Percentiles rank a stretch among this genome's conserved stretches.
Evolutionary conservation across 2,113 vertebrate genomes (phyloP).

Genomic region (Hydropotes inermis): DNA sequence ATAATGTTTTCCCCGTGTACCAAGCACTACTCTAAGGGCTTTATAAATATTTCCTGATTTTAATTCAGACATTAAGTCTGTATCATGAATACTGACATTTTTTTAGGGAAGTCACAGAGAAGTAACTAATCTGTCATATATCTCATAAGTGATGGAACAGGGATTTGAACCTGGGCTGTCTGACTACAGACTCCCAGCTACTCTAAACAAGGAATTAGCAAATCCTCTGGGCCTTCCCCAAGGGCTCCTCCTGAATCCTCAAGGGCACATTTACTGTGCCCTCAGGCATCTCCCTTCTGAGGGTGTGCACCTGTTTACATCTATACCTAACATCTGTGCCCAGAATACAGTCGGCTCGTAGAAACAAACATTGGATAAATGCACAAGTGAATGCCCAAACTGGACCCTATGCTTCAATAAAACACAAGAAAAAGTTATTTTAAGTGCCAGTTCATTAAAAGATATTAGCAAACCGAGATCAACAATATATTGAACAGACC

Average conservation of each 20-base stretch:
- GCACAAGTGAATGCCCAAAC: neutral
- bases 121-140: neutral
- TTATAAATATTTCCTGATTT: neutral
- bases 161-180: neutral
- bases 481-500: neutral
- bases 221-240: fast-evolving
- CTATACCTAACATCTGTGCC: neutral
- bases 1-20: neutral
- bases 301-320: neutral
- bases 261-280: neutral
- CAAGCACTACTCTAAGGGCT: neutral
- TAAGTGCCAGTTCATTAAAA: neutral
- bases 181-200: neutral
- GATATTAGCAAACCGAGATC: neutral
- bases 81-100: neutral
- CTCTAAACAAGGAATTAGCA: neutral
- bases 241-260: neutral
- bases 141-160: neutral
- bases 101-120: neutral
- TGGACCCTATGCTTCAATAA: neutral
- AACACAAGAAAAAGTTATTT: neutral
- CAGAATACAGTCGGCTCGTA: neutral
- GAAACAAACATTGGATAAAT: neutral
- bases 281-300: neutral
- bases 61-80: neutral